Percentiles rank a stretch among this genome's conserved stretches.
phyloP scores from a whole-genome alignment of 2,113 vertebrate genomes.

The Dasyprocta punctata region DNA sequence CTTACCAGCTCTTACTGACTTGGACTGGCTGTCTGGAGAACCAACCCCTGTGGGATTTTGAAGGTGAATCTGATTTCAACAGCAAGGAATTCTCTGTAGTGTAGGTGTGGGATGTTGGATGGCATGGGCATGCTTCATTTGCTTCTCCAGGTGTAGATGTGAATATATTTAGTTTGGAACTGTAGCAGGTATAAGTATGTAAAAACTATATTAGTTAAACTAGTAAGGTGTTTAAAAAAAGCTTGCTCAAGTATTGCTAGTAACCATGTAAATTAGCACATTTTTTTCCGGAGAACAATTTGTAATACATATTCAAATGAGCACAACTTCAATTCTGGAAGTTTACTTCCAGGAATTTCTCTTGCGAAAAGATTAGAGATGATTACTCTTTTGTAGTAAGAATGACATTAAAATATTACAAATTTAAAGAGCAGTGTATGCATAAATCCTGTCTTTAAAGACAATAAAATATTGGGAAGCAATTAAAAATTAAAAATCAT shows the following conservation, averaged over 20 bases:
- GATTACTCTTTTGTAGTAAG: neutral
- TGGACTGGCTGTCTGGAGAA: neutral
- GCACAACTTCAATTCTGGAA: neutral
- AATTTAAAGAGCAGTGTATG: neutral
- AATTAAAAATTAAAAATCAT: neutral
- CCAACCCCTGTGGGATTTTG: neutral
- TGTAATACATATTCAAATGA: neutral
- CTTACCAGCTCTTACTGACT: rapidly evolving
- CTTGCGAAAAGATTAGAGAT: neutral
- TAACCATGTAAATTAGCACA: neutral
- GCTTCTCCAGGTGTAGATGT: neutral
- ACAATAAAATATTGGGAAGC: neutral
- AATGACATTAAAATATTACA: neutral
- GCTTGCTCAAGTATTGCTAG: neutral
- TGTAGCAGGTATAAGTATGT: too few species aligned
- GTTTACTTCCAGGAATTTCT: neutral
- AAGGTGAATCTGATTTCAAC: neutral
- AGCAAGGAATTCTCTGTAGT: neutral
- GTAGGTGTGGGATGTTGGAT: rapidly evolving
- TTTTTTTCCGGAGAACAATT: neutral
- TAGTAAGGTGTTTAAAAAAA: neutral
- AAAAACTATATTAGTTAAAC: neutral
- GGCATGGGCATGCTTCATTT: rapidly evolving
- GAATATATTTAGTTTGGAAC: neutral
- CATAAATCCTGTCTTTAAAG: neutral